phyloP scores from a whole-genome alignment of 2,113 vertebrate species.

The Apus apus region DNA sequence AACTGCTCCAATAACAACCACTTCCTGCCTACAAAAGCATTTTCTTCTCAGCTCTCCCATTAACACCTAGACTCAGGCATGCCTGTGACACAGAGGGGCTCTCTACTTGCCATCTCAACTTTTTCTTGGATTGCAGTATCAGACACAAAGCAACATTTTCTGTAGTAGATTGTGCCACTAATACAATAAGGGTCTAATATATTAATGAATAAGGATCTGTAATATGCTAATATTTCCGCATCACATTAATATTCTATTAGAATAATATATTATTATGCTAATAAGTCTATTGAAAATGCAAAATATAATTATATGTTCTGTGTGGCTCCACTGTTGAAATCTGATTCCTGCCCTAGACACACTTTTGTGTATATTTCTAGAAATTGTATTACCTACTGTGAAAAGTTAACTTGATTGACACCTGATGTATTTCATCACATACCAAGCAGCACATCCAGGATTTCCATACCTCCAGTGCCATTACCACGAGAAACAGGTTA shows the following conservation, averaged over 20 bases:
- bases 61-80: background rate
- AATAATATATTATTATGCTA: slow-evolving; percentile 69
- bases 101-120: slow-evolving; percentile 2
- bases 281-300: slow-evolving; percentile 71
- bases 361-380: slow-evolving; percentile 23
- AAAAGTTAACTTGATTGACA: slow-evolving; percentile 42
- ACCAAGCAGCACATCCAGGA: background rate
- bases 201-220: slow-evolving; percentile 68
- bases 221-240: slow-evolving; percentile 67
- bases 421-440: background rate
- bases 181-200: slow-evolving; percentile 62
- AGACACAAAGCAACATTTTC: slow-evolving; percentile 48
- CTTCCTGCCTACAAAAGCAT: background rate
- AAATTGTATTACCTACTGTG: slow-evolving; percentile 27
- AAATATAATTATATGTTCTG: slow-evolving; percentile 66
- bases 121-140: slow-evolving; percentile 22
- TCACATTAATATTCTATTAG: slow-evolving; percentile 73
- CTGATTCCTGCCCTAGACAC: slow-evolving; percentile 35
- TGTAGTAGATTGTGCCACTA: slow-evolving; percentile 38
- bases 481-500: background rate
- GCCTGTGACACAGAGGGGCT: background rate
- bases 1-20: background rate
- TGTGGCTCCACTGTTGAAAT: slow-evolving; percentile 44
- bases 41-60: background rate
- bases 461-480: background rate